Base-by-base conservation (phyloP, 2,113 vertebrate species). In the Psittacara wagleri region DNA sequence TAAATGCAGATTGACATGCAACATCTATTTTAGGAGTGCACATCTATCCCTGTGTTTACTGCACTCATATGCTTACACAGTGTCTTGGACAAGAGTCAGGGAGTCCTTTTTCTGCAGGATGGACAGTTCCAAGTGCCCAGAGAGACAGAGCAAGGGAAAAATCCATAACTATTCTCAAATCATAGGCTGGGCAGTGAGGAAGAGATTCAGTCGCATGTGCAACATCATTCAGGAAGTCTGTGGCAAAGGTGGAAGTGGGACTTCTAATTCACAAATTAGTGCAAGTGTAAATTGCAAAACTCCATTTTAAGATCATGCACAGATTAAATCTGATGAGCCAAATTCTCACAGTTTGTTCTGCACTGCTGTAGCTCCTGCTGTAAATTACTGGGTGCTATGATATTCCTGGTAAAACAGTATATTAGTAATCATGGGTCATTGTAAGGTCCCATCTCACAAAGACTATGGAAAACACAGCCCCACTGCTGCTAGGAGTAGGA, bases 261-360 rank as follows among this genome's bases (percentile, higher is more conserved):
- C 7, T 67, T 87, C 7, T 49, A 41, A 37, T 29, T 49, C 66
- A 66, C 37, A 46, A 83, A 44, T 90, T 37, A 68, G 14, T 3
- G 31, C 28, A 64, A 62, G 11, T 25, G 10, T 49, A 83, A 72
- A 83, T 22, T 83, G 63, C 28, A 69, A 85, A 87, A 9, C 4
- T 74, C 33, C 39, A 0, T 14, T 90, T 77, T 41, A 61, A 59
- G 6, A n/a, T 28, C 24, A 13, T 1, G 0, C 3, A 6, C 31
- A 88, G 39, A 43, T 64, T 70, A 41, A 55, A 68, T 63, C 12
- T 35, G 46, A 54, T 62, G 44, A 88, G 46, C 19, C 37, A 63
- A 10, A 86, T 73, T 80, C 59, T 68, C 41, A 27, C 41, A 27
- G 28, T 46, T 76, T 73, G 15, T 3, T 76, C 54, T 43, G 28